Evolutionary conservation across 1,140 invertebrate genomes (phyloP), one percentile per base, ranked within the genome.

Genomic region (Drosophila saltans): DNA sequence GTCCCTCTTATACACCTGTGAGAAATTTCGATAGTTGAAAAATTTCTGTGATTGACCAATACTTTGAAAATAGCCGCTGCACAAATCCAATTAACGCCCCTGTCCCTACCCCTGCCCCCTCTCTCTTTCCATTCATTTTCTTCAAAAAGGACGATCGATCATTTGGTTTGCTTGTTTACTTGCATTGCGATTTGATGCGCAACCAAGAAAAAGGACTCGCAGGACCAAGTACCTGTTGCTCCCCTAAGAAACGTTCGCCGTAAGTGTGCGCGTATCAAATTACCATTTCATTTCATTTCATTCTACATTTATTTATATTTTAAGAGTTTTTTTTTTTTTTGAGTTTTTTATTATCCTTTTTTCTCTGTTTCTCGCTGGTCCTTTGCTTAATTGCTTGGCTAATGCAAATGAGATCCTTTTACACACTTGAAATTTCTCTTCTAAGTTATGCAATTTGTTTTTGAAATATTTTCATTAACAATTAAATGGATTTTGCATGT

Each of bases 61-160:
- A 28, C 79, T 85, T 85, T 88, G 79, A 86, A 63, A 66, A 8
- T 52, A 28, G 21, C 77, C 83, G 80, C 83, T 72, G 79, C 74
- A 72, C 68, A 88, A 88, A 88, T 88, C 83, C 68, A 88, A 88
- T 88, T 88, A 88, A 88, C 84, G 84, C 83, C 69, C 55, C 68
- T 60, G 48, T 33, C 28, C 56, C 4, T 60, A 21, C 40, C 39
- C 43, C 4, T 30, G 28, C 28, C 28, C 28, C 28, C 28, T 30
- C 4, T 30, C 28, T 30, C 4, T 2, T 30, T 30, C 28, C 28
- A 30, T 30, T 30, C 28, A 30, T 30, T 30, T 30, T 24, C 30
- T 41, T 41, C 36, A 11, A 75, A 45, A 75, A 62, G 48, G 73
- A 75, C 69, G 55, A 78, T 77, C 71, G 55, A 80, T 78, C 64